Percentiles rank a stretch among this genome's conserved stretches.
Conservation (phyloP, 2,797 vertebrate species). For the Adrianichthys oophorus region DNA sequence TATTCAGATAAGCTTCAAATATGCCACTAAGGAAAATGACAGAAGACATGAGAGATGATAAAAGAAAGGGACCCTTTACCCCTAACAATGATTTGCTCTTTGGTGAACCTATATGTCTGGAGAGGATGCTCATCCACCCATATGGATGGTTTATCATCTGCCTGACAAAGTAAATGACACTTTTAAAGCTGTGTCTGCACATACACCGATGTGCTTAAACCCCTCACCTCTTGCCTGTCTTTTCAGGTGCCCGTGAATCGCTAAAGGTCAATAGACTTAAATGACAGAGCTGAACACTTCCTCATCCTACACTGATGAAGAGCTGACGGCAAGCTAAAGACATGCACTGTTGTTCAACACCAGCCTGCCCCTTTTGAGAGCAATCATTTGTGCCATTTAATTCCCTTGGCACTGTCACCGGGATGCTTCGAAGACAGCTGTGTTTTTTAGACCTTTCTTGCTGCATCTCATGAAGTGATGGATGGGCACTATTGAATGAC, state of each 20-base stretch:
- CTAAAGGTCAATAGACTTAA: conserved; percentile 71
- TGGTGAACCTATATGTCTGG: conserved; percentile 43
- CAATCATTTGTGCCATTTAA: conserved; percentile 57
- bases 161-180: conserved; percentile 58
- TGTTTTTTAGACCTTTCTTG: conserved; percentile 43
- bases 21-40: conserved; percentile 5
- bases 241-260: conserved; percentile 55
- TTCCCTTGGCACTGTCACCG: conserved; percentile 53
- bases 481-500: conserved; percentile 64
- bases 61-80: conserved; percentile 19
- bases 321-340: conserved; percentile 54
- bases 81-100: conserved; percentile 24
- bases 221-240: conserved; percentile 55
- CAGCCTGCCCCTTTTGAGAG: conserved; percentile 38
- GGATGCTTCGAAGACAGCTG: conserved; percentile 43
- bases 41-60: conserved; percentile 8
- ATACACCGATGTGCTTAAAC: conserved; percentile 39
- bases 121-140: conserved; percentile 46
- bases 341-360: conserved; percentile 41
- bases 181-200: conserved; percentile 44
- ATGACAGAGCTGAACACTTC: conserved; percentile 56
- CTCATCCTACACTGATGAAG: conserved; percentile 57
- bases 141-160: conserved; percentile 50
- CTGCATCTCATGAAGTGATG: conserved; percentile 63
- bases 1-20: not conserved